Conservation (phyloP, 2,888 invertebrate genomes). For the Patella caerulea region DNA sequence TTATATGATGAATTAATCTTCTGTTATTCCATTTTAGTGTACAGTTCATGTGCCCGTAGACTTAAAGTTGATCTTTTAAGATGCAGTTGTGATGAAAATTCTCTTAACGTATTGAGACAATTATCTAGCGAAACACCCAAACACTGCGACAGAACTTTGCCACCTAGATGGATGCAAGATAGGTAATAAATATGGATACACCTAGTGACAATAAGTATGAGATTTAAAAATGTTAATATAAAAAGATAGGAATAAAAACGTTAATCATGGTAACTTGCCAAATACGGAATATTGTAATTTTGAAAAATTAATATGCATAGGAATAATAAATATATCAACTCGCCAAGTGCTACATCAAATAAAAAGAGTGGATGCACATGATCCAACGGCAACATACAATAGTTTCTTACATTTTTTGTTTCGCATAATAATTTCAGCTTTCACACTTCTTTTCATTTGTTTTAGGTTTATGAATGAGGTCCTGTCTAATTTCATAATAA, state of each 20-base stretch:
- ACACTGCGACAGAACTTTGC: neutral
- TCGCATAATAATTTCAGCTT: neutral
- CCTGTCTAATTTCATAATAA: slow-evolving; percentile 28
- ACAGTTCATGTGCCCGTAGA: too few relatives aligned
- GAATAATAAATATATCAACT: too few relatives aligned
- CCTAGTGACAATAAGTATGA: too few relatives aligned
- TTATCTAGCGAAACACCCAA: neutral
- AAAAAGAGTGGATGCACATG: neutral
- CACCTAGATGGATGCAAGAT: neutral
- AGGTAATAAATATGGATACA: neutral
- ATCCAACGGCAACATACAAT: neutral
- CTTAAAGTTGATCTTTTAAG: neutral
- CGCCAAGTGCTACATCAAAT: too few relatives aligned
- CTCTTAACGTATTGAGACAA: neutral
- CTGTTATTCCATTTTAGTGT: too few relatives aligned
- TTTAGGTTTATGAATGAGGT: slow-evolving; percentile 20
- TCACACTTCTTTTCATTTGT: neutral
- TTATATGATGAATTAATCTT: too few relatives aligned
- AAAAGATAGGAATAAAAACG: too few relatives aligned
- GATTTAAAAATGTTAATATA: too few relatives aligned
- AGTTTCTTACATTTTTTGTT: neutral
- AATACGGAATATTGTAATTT: too few relatives aligned
- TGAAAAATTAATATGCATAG: too few relatives aligned
- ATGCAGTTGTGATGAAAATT: neutral
- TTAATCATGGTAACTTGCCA: too few relatives aligned